These are phyloP conservation scores for Indicator maculatus DNA, from an alignment of 2,113 vertebrate species.

Conservation along the genomic window DNA sequence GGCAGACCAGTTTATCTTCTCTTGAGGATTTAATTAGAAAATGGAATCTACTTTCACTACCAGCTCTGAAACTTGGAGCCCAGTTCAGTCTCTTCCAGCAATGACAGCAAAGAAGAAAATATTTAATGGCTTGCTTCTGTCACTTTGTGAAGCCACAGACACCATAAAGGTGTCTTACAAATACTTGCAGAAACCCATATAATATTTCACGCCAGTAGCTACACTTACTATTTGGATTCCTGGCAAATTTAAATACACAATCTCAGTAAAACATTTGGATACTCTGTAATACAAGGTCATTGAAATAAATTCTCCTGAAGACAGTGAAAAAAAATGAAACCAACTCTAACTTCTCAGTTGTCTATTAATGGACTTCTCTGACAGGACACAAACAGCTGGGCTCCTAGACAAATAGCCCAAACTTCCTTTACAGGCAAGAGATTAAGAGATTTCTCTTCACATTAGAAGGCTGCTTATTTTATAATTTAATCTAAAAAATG, in stretches of 20 bases:
- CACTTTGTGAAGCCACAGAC: not conserved
- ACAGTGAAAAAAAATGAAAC: not conserved
- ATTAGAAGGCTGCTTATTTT: not conserved
- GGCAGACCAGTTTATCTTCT: not conserved
- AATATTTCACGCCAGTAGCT: not conserved
- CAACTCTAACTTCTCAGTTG: not conserved
- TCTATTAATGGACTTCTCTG: not conserved
- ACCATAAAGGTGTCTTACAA: not conserved
- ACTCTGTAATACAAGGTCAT: not conserved
- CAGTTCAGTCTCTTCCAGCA: conserved; percentile 15
- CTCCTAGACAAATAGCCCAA: not conserved
- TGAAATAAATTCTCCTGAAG: not conserved
- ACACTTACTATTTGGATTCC: not conserved
- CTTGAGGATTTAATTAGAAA: not conserved
- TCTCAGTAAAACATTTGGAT: not conserved
- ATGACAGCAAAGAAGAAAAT: not conserved
- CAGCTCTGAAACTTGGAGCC: not conserved
- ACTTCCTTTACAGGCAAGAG: not conserved
- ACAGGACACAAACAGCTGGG: not conserved
- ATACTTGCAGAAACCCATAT: not conserved
- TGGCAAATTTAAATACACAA: not conserved
- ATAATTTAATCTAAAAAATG: not conserved
- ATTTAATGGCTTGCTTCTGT: not conserved
- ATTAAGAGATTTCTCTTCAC: not conserved
- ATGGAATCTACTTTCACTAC: not conserved